These are phyloP conservation scores for Australoheros scitulus DNA, from an alignment of 2,113 vertebrate genomes.

Conservation along the genomic window DNA sequence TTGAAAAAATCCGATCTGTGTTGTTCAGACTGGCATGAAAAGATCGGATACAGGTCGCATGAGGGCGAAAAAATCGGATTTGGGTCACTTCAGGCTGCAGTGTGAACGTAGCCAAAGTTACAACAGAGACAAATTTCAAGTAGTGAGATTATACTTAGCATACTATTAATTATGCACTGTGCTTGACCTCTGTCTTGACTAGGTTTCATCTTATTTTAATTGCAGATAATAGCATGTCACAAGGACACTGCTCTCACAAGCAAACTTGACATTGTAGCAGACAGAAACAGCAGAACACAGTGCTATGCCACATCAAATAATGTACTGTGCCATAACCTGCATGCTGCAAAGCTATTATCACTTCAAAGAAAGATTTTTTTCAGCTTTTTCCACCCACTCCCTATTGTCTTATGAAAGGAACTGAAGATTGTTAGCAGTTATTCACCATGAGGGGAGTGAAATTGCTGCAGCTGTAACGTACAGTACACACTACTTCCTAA, in stretches of 20 bases:
- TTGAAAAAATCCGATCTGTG: no score
- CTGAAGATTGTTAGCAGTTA: neutral
- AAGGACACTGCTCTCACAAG: neutral
- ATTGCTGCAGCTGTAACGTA: neutral
- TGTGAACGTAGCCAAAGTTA: no score
- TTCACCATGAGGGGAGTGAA: neutral
- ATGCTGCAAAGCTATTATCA: slow-evolving; percentile 4
- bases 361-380: neutral
- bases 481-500: neutral
- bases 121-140: neutral
- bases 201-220: neutral
- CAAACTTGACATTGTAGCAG: neutral
- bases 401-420: neutral
- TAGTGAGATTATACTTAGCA: neutral
- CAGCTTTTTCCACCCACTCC: neutral
- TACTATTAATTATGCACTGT: neutral
- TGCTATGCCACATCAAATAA: neutral
- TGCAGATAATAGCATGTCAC: neutral
- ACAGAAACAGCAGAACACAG: neutral
- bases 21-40: no score
- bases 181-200: neutral
- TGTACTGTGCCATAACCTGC: neutral
- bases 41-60: no score
- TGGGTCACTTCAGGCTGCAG: no score
- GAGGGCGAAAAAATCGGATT: no score